Base-by-base conservation (phyloP, 2,113 vertebrate genomes). In the Microcebus tavaratra region DNA sequence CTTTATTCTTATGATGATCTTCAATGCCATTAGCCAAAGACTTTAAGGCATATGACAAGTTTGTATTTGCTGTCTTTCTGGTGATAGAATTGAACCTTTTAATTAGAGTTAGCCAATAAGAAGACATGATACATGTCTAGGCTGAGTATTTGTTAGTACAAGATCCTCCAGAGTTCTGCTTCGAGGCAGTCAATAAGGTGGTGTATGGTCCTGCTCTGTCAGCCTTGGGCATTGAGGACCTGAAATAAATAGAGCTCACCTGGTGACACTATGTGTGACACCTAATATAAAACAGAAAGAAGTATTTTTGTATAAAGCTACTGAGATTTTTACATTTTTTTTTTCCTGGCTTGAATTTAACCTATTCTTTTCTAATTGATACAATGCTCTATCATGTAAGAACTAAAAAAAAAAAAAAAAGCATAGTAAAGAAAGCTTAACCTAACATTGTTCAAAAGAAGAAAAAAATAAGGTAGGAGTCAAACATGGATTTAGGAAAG, bases 401-500 rank as follows among this genome's bases (percentile, higher is more conserved):
- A 50, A 29, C 36, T 17, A 0, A 68, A 91, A 70, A 57, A 21
- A 34, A 67, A 85, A 27, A 20, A 29, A 12, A 11, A 39, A 39
- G 25, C 48, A 42, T 12, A 63, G 10, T 39, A 61, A 82, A 67
- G 6, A 78, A 53, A 12, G 63, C 29, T 63, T 91, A 76, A 87
- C 55, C 42, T 91, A 76, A 91, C 55, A n/a, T 45, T 70, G 21
- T 65, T 91, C 31, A 61, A 53, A 95, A 95, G 42, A 88, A 87
- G 12, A 81, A 61, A 53, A 48, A 63, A 55, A 81, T 70, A 79
- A 59, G 5, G 15, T 55, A 1, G 59, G 83, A 1, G 4, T 20
- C 6, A 88, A 42, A 80, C 8, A 48, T 50, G 7, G 14, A 34
- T 48, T 81, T 76, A 82, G 45, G 10, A 10, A 89, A 89, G 65